These are phyloP conservation scores for Torymus texanus DNA, from an alignment of 2,888 invertebrate species.

Conservation along the genomic window DNA sequence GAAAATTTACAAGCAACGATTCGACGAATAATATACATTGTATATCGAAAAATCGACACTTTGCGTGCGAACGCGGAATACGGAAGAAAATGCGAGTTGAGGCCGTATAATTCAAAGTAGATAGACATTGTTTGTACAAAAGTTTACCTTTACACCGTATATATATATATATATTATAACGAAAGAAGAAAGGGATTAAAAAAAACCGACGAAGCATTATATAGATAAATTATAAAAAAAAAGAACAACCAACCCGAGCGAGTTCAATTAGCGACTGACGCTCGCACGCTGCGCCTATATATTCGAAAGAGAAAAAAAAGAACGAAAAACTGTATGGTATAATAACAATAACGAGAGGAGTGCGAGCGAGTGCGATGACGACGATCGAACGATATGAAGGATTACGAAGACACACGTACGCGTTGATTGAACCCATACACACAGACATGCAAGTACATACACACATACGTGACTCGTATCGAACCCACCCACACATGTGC, in stretches of 20 bases:
- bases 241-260: neutral
- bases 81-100: constrained; percentile 26
- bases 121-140: constrained; percentile 50
- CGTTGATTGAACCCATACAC: constrained; percentile 2
- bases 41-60: constrained; percentile 7
- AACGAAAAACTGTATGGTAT: constrained; percentile 11
- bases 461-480: neutral
- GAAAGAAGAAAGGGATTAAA: neutral
- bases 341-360: constrained; percentile 34
- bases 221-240: constrained; percentile 45
- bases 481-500: neutral
- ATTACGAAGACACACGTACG: constrained; percentile 29
- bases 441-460: constrained; percentile 2
- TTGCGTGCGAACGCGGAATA: constrained; percentile 10
- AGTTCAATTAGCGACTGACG: constrained; percentile 24
- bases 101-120: constrained; percentile 39
- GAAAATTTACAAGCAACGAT: constrained; percentile 21
- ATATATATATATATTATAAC: constrained; percentile 21
- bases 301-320: too few species aligned
- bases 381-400: constrained; percentile 54
- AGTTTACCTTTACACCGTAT: constrained; percentile 44
- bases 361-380: constrained; percentile 52
- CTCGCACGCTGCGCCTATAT: neutral
- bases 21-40: neutral
- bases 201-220: too few species aligned